Conservation (phyloP, 2,113 vertebrate genomes). For the Xiphorhynchus elegans region DNA sequence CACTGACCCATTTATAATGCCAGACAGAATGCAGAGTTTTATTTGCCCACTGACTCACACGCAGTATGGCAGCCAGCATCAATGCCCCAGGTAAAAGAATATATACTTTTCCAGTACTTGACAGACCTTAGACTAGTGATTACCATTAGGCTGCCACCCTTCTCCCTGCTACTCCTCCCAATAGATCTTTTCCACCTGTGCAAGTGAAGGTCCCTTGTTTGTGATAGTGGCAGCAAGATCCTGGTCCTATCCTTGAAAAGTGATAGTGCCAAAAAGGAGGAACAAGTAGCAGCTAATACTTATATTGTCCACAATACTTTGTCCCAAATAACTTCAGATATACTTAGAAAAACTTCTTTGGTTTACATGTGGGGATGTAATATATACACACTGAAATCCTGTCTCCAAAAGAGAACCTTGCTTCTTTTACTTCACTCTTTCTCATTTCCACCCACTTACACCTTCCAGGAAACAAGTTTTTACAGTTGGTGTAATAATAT, state of each 20-base stretch:
- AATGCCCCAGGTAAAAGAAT: background rate
- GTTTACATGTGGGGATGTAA: background rate
- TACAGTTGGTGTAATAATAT: background rate
- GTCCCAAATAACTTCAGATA: background rate
- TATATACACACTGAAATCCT: background rate
- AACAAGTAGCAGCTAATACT: background rate
- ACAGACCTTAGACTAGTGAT: background rate
- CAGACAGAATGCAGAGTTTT: constrained; percentile 12
- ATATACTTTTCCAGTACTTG: background rate
- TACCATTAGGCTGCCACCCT: background rate
- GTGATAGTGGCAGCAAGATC: background rate
- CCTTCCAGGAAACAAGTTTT: background rate
- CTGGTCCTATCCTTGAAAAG: background rate
- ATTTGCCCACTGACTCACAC: constrained; percentile 12
- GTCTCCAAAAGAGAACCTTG: background rate
- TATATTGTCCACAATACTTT: background rate
- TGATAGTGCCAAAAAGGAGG: background rate
- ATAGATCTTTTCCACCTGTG: background rate
- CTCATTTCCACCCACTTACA: background rate
- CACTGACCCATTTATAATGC: constrained; percentile 53
- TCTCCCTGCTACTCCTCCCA: background rate
- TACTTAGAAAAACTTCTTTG: background rate
- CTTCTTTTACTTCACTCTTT: background rate
- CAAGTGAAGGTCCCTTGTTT: background rate
- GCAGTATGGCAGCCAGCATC: background rate